These are phyloP conservation scores for Motacilla alba DNA, from an alignment of 2,113 vertebrate species.

Conservation along the genomic window DNA sequence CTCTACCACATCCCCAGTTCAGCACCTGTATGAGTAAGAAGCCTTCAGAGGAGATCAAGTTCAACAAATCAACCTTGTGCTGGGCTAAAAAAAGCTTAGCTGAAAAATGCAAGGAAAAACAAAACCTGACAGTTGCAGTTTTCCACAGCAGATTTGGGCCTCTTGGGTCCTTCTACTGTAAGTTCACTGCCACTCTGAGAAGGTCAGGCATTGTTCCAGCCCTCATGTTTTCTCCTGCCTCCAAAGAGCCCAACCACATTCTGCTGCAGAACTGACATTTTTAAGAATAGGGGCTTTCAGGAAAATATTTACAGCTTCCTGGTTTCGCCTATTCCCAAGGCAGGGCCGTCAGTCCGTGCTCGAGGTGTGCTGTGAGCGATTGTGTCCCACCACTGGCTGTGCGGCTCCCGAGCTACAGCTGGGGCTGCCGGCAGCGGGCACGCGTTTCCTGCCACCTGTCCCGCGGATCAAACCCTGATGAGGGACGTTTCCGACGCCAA, in stretches of 20 bases:
- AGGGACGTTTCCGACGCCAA: not conserved
- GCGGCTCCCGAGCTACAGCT: not conserved
- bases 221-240: not conserved
- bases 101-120: constrained; percentile 1
- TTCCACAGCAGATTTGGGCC: not conserved
- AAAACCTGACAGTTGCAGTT: constrained; percentile 49
- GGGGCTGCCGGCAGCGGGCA: not conserved
- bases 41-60: not conserved
- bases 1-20: not conserved
- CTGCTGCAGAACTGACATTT: not conserved
- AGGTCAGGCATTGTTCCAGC: constrained; percentile 59
- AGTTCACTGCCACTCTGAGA: constrained; percentile 36
- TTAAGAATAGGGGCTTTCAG: constrained; percentile 38
- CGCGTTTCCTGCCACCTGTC: constrained; percentile 47
- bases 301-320: constrained; percentile 56
- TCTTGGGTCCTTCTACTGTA: constrained; percentile 56
- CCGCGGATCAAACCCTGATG: not conserved
- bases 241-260: not conserved
- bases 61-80: not conserved
- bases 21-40: not conserved
- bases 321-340: not conserved
- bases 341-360: rapidly evolving
- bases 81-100: constrained; percentile 27
- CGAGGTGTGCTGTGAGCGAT: not conserved
- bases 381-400: not conserved